Evolutionary conservation across 2,113 vertebrate species (phyloP).

Genomic region (Takifugu flavidus): DNA sequence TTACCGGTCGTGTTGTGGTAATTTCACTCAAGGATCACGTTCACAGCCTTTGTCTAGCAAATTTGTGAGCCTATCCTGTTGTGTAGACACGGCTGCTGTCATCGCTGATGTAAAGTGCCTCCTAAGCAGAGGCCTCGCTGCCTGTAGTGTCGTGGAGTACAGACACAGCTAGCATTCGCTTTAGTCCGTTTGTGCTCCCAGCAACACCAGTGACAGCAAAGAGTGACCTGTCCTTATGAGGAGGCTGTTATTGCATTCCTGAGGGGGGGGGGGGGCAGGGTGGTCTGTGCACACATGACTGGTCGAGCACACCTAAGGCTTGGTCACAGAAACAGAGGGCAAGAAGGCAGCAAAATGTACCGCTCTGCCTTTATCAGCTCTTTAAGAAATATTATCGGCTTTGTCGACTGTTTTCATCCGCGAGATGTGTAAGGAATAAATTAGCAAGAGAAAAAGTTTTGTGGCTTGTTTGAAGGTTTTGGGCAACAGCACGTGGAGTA

Average conservation of each 20-base stretch:
- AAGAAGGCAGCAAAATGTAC: too few relatives aligned
- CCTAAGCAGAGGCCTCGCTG: conserved; percentile 56
- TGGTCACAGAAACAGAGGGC: conserved; percentile 24
- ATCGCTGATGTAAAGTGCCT: conserved; percentile 45
- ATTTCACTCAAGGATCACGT: conserved; percentile 54
- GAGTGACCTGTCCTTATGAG: conserved; percentile 54
- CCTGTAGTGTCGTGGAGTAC: conserved; percentile 28
- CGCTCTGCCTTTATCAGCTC: too few relatives aligned
- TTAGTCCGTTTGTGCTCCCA: neutral
- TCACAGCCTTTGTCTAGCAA: conserved; percentile 42
- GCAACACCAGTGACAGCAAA: conserved; percentile 21
- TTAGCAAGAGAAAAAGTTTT: conserved; percentile 3
- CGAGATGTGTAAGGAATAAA: too few relatives aligned
- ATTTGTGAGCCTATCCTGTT: conserved; percentile 37
- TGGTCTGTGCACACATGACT: conserved; percentile 60
- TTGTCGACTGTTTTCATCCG: too few relatives aligned
- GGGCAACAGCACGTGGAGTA: too few relatives aligned
- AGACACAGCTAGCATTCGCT: too few relatives aligned
- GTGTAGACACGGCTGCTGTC: conserved; percentile 49
- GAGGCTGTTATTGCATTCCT: conserved; percentile 64
- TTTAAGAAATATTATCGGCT: too few relatives aligned
- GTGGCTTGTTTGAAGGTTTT: conserved; percentile 12
- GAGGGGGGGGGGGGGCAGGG: conserved; percentile 32
- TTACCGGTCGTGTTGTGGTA: conserved; percentile 47
- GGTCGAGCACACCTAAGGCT: conserved; percentile 54